These are phyloP conservation scores for Morone saxatilis DNA, from an alignment of 2,113 vertebrate genomes.

Conservation along the genomic window DNA sequence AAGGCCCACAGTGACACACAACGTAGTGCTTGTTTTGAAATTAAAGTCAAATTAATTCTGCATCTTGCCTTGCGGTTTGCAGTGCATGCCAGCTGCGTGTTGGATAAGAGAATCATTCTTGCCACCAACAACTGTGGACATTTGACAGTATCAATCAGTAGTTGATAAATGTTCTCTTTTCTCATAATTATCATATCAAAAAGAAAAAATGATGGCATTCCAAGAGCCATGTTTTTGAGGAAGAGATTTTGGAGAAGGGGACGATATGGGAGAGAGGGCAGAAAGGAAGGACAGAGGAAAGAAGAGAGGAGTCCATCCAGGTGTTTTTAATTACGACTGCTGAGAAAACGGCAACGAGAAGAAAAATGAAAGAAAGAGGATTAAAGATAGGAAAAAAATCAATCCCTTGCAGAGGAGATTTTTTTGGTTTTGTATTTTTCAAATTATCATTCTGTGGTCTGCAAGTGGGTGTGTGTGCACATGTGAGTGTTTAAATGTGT, in stretches of 20 bases:
- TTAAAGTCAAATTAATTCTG: neutral
- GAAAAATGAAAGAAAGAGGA: slow-evolving; percentile 46
- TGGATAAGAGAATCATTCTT: neutral
- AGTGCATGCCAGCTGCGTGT: neutral
- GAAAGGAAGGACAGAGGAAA: neutral
- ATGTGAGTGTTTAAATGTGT: slow-evolving; percentile 41
- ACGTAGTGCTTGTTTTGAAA: neutral
- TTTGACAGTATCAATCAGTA: neutral
- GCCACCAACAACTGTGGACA: neutral
- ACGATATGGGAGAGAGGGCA: neutral
- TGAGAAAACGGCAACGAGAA: slow-evolving; percentile 51
- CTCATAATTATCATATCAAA: neutral
- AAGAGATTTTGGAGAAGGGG: neutral
- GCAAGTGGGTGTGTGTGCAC: slow-evolving; percentile 30
- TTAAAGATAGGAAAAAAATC: slow-evolving; percentile 36
- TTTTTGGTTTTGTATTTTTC: slow-evolving; percentile 72
- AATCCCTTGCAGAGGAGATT: slow-evolving; percentile 53
- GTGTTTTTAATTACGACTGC: slow-evolving; percentile 61
- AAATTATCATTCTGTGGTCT: slow-evolving; percentile 72
- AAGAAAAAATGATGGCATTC: neutral
- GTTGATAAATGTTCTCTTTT: neutral
- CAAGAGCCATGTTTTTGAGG: neutral
- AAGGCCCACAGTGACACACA: neutral
- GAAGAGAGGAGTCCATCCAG: slow-evolving; percentile 33
- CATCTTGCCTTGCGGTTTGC: neutral